phyloP scores from a whole-genome alignment of 2,113 vertebrate species.

The Brachyhypopomus occidentalis region DNA sequence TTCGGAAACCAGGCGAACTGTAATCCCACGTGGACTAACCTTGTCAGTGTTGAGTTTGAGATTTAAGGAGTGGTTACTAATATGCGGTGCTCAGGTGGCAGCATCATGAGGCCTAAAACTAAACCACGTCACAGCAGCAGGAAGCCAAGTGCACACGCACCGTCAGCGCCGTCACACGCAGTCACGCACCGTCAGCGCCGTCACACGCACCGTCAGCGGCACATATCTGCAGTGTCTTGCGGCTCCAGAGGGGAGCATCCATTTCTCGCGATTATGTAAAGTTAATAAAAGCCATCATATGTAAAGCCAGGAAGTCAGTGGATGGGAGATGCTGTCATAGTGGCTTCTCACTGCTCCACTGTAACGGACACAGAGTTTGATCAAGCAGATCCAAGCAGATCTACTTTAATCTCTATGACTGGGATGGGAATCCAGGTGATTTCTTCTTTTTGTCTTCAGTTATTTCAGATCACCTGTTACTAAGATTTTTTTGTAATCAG shows the following conservation, averaged over 20 bases:
- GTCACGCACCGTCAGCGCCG: too few species aligned
- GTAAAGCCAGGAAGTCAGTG: neutral
- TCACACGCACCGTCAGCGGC: too few species aligned
- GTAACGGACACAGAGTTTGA: neutral
- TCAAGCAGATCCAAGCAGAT: neutral
- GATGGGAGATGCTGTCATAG: too few species aligned
- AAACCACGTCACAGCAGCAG: neutral
- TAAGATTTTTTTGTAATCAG: neutral
- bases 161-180: too few species aligned
- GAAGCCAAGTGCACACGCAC: neutral
- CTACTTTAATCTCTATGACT: neutral
- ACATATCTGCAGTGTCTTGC: neutral
- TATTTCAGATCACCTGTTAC: neutral
- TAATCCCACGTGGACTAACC: constrained; percentile 16
- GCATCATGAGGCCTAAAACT: neutral
- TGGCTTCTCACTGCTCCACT: neutral
- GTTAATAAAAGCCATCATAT: neutral
- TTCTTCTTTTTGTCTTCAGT: neutral
- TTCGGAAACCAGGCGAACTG: constrained; percentile 21
- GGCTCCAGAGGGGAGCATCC: neutral
- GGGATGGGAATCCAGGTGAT: neutral
- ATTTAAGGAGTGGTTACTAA: constrained; percentile 18
- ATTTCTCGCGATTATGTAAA: neutral
- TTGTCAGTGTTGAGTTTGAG: constrained; percentile 31
- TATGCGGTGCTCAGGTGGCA: constrained; percentile 45